Percentiles rank a stretch among this genome's conserved stretches.
phyloP scores from a whole-genome alignment of 2,888 invertebrate species.

The Cinara cedri region DNA sequence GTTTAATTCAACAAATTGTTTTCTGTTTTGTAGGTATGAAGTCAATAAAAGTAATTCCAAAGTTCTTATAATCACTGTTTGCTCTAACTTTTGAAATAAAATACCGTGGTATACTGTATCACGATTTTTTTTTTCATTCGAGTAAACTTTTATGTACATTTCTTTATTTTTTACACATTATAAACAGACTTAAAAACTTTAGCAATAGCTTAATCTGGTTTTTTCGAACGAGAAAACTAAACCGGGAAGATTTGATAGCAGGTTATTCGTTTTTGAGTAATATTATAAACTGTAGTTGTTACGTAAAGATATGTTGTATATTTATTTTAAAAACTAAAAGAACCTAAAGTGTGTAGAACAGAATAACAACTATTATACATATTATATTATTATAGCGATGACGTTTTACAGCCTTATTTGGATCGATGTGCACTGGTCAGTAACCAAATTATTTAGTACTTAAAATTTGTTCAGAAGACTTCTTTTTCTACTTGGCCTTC shows the following conservation, averaged over 20 bases:
- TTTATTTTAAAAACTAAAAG: too few species aligned
- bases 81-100: constrained; percentile 32
- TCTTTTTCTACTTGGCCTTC: too few species aligned
- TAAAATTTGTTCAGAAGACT: too few species aligned
- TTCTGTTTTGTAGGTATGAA: constrained; percentile 7
- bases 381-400: too few species aligned
- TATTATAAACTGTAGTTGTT: not conserved
- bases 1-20: constrained; percentile 38
- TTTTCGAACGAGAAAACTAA: not conserved
- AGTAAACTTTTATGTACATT: constrained; percentile 14
- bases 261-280: constrained; percentile 6
- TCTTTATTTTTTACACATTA: constrained; percentile 16
- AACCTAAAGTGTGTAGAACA: too few species aligned
- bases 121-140: constrained; percentile 8
- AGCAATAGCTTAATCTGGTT: not conserved
- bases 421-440: too few species aligned
- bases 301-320: too few species aligned
- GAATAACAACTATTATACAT: too few species aligned
- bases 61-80: constrained; percentile 43
- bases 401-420: too few species aligned
- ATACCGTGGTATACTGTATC: not conserved
- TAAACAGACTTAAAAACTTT: constrained; percentile 9
- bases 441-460: too few species aligned
- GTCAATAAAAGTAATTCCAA: constrained; percentile 35
- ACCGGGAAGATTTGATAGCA: not conserved